Conservation (phyloP, 1,140 invertebrate genomes). For the Forficula auricularia region DNA sequence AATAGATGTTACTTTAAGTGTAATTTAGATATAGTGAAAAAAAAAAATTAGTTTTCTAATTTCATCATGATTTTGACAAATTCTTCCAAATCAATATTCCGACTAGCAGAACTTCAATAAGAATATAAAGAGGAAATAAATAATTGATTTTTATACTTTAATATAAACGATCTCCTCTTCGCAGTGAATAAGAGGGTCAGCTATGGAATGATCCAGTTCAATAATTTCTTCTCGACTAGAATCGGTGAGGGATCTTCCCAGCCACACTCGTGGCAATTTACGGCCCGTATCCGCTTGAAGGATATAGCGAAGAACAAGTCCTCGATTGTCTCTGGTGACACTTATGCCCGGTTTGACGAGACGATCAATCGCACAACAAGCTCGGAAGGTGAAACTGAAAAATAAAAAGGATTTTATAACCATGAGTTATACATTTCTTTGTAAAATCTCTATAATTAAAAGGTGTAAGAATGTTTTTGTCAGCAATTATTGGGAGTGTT, state of each 20-base stretch:
- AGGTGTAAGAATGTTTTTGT: no score
- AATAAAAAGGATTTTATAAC: slow-evolving; percentile 9
- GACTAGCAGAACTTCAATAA: no score
- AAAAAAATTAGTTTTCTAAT: no score
- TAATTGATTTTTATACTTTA: slow-evolving; percentile 30
- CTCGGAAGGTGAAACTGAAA: slow-evolving; percentile 62
- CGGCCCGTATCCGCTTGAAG: slow-evolving; percentile 74
- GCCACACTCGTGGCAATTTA: slow-evolving; percentile 67
- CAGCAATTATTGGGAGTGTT: no score
- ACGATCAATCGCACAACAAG: slow-evolving; percentile 64
- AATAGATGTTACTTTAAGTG: no score
- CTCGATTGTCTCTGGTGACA: slow-evolving; percentile 23
- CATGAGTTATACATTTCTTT: no score
- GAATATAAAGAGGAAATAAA: neutral
- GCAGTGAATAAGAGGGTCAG: slow-evolving; percentile 33
- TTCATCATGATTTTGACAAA: no score
- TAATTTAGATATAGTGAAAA: no score
- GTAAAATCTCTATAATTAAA: no score
- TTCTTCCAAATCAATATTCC: no score
- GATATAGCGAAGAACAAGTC: slow-evolving; percentile 45
- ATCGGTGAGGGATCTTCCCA: slow-evolving; percentile 33
- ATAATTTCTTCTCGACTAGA: slow-evolving; percentile 23
- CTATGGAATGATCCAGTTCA: slow-evolving; percentile 24
- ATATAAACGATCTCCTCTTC: slow-evolving; percentile 58
- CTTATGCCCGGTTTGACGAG: slow-evolving; percentile 26